Conservation (phyloP, 2,797 vertebrate species). For the Odontamblyopus rebecca region DNA sequence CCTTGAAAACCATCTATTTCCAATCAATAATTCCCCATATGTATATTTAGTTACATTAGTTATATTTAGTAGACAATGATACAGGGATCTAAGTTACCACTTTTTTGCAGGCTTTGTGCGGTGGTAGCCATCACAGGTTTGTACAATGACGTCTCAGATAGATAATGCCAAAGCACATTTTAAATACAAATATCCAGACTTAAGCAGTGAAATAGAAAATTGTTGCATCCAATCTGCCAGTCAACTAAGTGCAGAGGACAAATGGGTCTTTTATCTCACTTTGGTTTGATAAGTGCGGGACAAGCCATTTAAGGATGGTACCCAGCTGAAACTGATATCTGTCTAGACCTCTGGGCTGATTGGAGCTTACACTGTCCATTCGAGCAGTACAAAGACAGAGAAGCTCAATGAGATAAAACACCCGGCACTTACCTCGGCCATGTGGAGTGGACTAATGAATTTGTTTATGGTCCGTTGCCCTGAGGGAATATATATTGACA, state of each 20-base stretch:
- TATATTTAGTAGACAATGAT: background rate
- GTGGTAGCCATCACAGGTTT: background rate
- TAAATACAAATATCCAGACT: background rate
- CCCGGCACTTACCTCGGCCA: conserved; percentile 37
- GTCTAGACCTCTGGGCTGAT: conserved; percentile 40
- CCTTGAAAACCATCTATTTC: background rate
- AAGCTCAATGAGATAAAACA: conserved; percentile 37
- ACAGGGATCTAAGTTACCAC: background rate
- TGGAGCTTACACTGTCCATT: conserved; percentile 32
- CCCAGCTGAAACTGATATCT: conserved; percentile 28
- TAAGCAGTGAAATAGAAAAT: background rate
- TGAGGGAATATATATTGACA: conserved; percentile 37
- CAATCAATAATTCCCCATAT: background rate
- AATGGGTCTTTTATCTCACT: conserved; percentile 3
- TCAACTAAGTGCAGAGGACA: conserved; percentile 7
- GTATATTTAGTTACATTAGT: conserved; percentile 5
- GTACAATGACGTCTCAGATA: background rate
- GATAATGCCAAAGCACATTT: background rate
- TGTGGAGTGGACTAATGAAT: conserved; percentile 55
- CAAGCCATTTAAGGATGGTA: conserved; percentile 17
- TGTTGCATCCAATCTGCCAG: conserved; percentile 9
- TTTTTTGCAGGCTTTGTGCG: background rate
- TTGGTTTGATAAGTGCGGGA: conserved; percentile 12
- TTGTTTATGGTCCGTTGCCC: conserved; percentile 53
- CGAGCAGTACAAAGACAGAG: conserved; percentile 20